These are phyloP conservation scores for Novumbra hubbsi DNA, from an alignment of 2,797 vertebrate genomes.

Conservation along the genomic window DNA sequence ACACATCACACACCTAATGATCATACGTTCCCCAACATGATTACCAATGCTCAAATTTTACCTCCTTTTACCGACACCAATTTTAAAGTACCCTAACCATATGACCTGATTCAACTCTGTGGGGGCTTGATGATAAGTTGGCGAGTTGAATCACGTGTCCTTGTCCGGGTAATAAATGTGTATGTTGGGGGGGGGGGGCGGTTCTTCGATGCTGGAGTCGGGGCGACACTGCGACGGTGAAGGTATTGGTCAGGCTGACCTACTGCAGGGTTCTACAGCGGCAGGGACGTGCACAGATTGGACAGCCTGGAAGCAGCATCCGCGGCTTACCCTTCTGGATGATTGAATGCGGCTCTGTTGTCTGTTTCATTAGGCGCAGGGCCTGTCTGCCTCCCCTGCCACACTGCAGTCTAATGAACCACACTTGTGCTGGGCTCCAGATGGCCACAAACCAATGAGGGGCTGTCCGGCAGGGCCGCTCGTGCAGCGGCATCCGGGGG, in stretches of 20 bases:
- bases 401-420: constrained; percentile 60
- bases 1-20: not conserved
- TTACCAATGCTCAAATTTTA: not conserved
- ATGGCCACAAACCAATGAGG: constrained; percentile 62
- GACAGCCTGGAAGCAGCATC: constrained; percentile 10
- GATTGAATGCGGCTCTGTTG: constrained; percentile 62
- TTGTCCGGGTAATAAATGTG: too few relatives aligned
- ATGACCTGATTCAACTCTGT: not conserved
- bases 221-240: not conserved
- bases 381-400: constrained; percentile 47
- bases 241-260: constrained; percentile 52
- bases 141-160: too few relatives aligned
- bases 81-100: not conserved
- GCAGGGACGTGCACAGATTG: constrained; percentile 56
- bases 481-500: constrained; percentile 27
- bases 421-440: constrained; percentile 56
- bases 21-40: not conserved
- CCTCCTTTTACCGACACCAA: not conserved
- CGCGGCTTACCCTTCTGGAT: constrained; percentile 59
- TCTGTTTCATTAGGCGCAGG: constrained; percentile 63
- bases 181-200: too few relatives aligned
- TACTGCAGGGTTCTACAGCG: constrained; percentile 46
- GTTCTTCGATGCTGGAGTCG: too few relatives aligned
- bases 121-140: too few relatives aligned
- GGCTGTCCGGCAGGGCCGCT: constrained; percentile 18